A percentile compares a stretch with the other conserved stretches of the same genome.
These are phyloP conservation scores for Chrysolina oricalcia DNA, from an alignment of 2,888 invertebrate genomes.

Conservation along the genomic window DNA sequence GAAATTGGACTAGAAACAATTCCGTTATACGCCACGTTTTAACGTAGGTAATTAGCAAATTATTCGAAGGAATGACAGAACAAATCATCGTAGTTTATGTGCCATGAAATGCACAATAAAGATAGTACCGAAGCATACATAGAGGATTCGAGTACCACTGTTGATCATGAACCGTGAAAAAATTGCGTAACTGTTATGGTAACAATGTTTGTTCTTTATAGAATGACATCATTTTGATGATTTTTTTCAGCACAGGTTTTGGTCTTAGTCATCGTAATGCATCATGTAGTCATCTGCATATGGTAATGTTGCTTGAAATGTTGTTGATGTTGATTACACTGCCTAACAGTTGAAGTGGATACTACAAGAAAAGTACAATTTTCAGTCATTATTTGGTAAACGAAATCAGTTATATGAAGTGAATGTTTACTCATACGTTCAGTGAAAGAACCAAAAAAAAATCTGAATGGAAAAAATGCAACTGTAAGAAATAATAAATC, in stretches of 20 bases:
- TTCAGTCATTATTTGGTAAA: no score
- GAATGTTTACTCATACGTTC: no score
- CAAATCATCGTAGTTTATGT: background rate
- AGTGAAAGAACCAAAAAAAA: no score
- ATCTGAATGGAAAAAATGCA: no score
- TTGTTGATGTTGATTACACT: no score
- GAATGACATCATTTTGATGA: conserved; percentile 25
- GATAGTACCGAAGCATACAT: background rate
- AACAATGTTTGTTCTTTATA: conserved; percentile 22
- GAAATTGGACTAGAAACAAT: no score
- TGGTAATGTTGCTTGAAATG: background rate
- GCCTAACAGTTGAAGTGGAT: no score
- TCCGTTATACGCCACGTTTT: background rate
- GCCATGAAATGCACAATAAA: conserved; percentile 1
- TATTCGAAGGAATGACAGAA: background rate
- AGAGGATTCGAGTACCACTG: background rate
- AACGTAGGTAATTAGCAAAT: background rate
- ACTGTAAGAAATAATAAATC: no score
- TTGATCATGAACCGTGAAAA: conserved; percentile 1
- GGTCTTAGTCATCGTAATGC: background rate
- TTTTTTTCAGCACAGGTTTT: background rate
- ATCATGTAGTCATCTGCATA: background rate
- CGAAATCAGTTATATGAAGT: no score
- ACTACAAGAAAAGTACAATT: no score
- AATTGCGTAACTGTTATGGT: conserved; percentile 27